Evolutionary conservation across 92 coral and sea anemone species (phyloP).

Genomic region (Phenganax subtilis): DNA sequence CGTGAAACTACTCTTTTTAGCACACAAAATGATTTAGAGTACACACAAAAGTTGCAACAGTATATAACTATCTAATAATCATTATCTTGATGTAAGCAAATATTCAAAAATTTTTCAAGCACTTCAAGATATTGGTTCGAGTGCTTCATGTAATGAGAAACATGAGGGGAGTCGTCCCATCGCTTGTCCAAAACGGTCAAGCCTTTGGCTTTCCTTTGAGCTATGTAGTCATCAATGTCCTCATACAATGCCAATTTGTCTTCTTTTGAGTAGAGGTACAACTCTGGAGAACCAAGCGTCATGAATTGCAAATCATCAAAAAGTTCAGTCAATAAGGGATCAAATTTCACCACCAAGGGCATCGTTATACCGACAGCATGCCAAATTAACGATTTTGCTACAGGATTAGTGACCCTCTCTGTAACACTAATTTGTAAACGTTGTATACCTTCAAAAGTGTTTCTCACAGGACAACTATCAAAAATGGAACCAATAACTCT

Average conservation of each 20-base stretch:
- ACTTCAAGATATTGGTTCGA: constrained; percentile 59
- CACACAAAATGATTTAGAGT: no score
- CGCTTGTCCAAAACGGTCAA: constrained; percentile 56
- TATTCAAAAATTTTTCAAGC: constrained; percentile 56
- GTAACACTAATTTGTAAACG: constrained; percentile 65
- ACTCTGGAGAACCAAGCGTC: constrained; percentile 56
- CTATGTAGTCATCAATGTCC: constrained; percentile 59
- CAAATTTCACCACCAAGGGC: constrained; percentile 57
- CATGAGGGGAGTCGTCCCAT: constrained; percentile 84
- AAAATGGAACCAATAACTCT: constrained; percentile 77
- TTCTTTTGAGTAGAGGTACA: constrained; percentile 68
- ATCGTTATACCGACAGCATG: constrained; percentile 48
- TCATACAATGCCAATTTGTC: constrained; percentile 65
- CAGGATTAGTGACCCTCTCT: constrained; percentile 56
- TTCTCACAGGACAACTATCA: constrained; percentile 86
- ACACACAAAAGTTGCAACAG: no score
- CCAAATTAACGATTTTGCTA: constrained; percentile 54
- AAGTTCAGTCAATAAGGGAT: constrained; percentile 55
- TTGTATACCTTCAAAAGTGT: constrained; percentile 61
- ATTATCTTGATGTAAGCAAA: constrained; percentile 49
- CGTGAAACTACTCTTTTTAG: no score
- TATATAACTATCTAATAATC: background rate
- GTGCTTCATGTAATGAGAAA: constrained; percentile 79
- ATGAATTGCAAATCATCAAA: constrained; percentile 52
- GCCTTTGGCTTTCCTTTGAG: constrained; percentile 58